Percentiles rank a stretch among this genome's conserved stretches.
Conservation (phyloP, 2,113 vertebrate genomes). For the Glareola pratincola region DNA sequence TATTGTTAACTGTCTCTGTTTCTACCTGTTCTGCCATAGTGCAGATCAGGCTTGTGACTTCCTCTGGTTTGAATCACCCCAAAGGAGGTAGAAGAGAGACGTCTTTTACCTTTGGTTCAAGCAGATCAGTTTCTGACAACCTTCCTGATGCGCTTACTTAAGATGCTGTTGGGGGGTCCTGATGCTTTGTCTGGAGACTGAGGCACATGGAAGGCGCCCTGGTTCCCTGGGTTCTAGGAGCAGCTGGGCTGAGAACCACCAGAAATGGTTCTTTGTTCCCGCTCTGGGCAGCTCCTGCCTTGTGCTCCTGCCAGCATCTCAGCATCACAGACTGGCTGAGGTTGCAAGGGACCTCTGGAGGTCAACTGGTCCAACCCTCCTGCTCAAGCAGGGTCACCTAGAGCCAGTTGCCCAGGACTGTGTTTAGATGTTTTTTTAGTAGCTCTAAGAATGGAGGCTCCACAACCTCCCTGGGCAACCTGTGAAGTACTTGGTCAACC, state of each 20-base stretch:
- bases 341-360: not conserved
- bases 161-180: not conserved
- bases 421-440: not conserved
- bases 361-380: not conserved
- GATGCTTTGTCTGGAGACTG: not conserved
- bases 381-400: not conserved
- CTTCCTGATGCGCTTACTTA: not conserved
- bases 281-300: not conserved
- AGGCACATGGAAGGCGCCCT: not conserved
- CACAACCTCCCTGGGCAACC: not conserved
- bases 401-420: not conserved
- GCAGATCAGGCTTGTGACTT: not conserved
- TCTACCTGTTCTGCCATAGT: not conserved
- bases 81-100: not conserved
- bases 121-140: not conserved
- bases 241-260: not conserved
- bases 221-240: not conserved
- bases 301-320: not conserved
- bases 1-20: not conserved
- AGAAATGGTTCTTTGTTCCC: not conserved
- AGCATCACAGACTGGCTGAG: not conserved
- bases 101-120: not conserved
- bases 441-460: not conserved
- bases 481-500: not conserved
- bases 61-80: not conserved